phyloP scores from a whole-genome alignment of 1,140 invertebrate genomes.

The Leptestheria dahalacensis region DNA sequence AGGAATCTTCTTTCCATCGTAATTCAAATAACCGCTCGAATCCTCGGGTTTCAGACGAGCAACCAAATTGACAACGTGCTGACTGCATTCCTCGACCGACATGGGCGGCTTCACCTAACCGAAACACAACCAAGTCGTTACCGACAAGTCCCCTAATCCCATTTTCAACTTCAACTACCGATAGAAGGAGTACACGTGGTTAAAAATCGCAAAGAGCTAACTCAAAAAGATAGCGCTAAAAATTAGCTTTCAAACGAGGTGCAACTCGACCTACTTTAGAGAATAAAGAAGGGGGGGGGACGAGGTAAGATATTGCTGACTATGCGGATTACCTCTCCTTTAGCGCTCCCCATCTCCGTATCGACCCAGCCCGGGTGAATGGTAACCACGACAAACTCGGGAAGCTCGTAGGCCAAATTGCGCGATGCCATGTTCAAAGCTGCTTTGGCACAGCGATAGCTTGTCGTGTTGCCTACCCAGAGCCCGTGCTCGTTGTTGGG shows the following conservation, averaged over 20 bases:
- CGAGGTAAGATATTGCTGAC: too few species aligned
- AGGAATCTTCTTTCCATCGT: slow-evolving; percentile 11
- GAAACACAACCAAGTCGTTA: too few species aligned
- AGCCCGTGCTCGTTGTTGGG: slow-evolving; percentile 10
- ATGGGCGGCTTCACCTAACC: slow-evolving; percentile 5
- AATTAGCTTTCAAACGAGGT: too few species aligned
- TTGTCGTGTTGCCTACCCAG: slow-evolving; percentile 14
- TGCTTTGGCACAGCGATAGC: slow-evolving; percentile 14
- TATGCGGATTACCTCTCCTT: background rate
- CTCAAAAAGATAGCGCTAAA: too few species aligned
- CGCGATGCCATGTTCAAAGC: slow-evolving; percentile 15
- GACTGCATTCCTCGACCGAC: slow-evolving; percentile 1
- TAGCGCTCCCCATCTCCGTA: slow-evolving; percentile 11
- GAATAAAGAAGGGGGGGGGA: too few species aligned
- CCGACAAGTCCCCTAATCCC: too few species aligned
- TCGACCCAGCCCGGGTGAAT: slow-evolving; percentile 15
- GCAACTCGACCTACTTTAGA: too few species aligned
- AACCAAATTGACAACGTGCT: background rate
- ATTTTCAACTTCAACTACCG: too few species aligned
- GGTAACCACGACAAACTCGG: slow-evolving; percentile 9
- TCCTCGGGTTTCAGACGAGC: slow-evolving; percentile 3
- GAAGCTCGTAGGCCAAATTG: slow-evolving; percentile 14
- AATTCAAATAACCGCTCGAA: slow-evolving; percentile 11
- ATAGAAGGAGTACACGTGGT: too few species aligned
- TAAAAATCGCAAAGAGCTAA: too few species aligned